A percentile compares a stretch with the other conserved stretches of the same genome.
Conservation (phyloP, 1,140 invertebrate genomes). For the Papilio dardanus region DNA sequence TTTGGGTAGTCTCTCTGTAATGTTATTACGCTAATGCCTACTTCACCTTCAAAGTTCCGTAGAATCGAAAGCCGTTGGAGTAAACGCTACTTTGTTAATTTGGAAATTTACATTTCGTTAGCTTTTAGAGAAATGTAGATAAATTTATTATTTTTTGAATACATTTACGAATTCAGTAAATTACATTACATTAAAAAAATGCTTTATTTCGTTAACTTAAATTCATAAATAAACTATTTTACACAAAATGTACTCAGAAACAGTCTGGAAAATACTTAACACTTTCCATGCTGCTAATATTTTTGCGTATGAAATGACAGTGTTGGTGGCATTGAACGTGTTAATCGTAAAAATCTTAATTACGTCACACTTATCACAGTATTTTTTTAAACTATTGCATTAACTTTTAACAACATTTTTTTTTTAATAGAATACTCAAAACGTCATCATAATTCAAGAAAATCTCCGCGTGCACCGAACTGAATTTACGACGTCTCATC, state of each 20-base stretch:
- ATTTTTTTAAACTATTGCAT: not conserved
- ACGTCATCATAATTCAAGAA: slow-evolving; percentile 40
- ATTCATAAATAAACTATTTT: too few relatives aligned
- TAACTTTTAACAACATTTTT: not conserved
- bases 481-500: slow-evolving; percentile 29
- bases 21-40: slow-evolving; percentile 39
- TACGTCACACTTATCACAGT: too few relatives aligned
- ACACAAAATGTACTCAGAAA: too few relatives aligned
- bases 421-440: slow-evolving; percentile 42
- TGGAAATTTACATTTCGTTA: slow-evolving; percentile 29
- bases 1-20: too few relatives aligned
- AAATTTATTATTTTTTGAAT: slow-evolving; percentile 14
- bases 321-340: too few relatives aligned
- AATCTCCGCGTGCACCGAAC: slow-evolving; percentile 23
- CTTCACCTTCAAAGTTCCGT: slow-evolving; percentile 38
- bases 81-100: slow-evolving; percentile 31
- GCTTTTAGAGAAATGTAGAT: not conserved
- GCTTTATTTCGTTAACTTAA: not conserved
- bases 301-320: too few relatives aligned
- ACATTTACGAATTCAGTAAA: not conserved
- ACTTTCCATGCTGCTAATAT: too few relatives aligned
- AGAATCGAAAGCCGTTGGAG: slow-evolving; percentile 36
- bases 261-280: too few relatives aligned
- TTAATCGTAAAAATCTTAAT: too few relatives aligned
- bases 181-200: not conserved